A percentile compares a stretch with the other conserved stretches of the same genome.
Conservation (phyloP, 2,113 vertebrate genomes). For the Piprites chloris region DNA sequence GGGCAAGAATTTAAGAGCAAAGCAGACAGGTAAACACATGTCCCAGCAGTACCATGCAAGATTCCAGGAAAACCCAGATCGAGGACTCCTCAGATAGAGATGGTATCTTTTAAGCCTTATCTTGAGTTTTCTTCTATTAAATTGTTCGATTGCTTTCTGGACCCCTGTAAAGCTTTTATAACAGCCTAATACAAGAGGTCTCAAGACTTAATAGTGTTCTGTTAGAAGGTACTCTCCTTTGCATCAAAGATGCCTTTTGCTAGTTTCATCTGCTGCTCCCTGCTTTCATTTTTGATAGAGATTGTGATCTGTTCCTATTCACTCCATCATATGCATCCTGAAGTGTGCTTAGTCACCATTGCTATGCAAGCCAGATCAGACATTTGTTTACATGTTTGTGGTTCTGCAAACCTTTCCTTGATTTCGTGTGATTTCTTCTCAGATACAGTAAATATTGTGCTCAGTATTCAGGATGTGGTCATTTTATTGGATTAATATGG, state of each 20-base stretch:
- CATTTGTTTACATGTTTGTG: not conserved
- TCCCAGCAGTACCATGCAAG: not conserved
- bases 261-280: not conserved
- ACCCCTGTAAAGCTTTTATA: not conserved
- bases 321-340: not conserved
- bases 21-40: rapidly evolving
- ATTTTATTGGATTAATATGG: not conserved
- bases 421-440: not conserved
- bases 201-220: not conserved
- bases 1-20: not conserved
- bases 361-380: not conserved
- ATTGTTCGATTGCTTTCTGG: not conserved
- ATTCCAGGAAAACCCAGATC: not conserved
- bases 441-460: not conserved
- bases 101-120: not conserved
- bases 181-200: not conserved
- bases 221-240: not conserved
- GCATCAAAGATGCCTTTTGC: not conserved
- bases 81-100: not conserved
- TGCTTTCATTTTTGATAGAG: not conserved
- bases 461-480: not conserved
- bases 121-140: not conserved
- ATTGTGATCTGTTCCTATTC: not conserved
- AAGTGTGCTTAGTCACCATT: not conserved
- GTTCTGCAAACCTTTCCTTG: not conserved